Percentiles rank a stretch among this genome's conserved stretches.
Conservation (phyloP, 2,797 vertebrate genomes). For the Pogoniulus pusillus region DNA sequence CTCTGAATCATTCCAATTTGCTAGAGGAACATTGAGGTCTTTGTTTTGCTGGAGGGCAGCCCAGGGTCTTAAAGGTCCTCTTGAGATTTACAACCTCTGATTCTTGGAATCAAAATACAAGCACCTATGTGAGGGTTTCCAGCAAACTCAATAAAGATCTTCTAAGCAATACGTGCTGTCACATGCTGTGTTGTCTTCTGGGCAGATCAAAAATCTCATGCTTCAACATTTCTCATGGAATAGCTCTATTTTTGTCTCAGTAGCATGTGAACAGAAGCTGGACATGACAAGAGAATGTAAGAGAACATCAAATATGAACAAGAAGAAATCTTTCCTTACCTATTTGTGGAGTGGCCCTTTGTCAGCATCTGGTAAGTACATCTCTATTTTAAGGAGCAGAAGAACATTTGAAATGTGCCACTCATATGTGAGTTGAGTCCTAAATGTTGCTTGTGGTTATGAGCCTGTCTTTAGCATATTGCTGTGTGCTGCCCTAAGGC, state of each 20-base stretch:
- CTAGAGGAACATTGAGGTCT: background rate
- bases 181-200: conserved; percentile 36
- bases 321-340: conserved; percentile 10
- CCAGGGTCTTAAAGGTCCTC: background rate
- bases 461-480: conserved; percentile 5
- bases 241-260: conserved; percentile 50
- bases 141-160: background rate
- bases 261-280: conserved; percentile 19
- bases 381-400: conserved; percentile 31
- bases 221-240: conserved; percentile 21
- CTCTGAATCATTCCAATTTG: conserved; percentile 11
- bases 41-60: conserved; percentile 16
- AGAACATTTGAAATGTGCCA: conserved; percentile 43
- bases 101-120: conserved; percentile 14
- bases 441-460: conserved; percentile 13
- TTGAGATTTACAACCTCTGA: conserved; percentile 41
- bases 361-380: background rate
- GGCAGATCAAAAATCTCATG: conserved; percentile 23
- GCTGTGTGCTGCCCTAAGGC: background rate
- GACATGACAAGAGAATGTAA: conserved; percentile 40
- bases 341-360: conserved; percentile 14
- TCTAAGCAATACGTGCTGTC: conserved; percentile 27
- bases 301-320: conserved; percentile 8
- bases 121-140: conserved; percentile 9
- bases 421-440: conserved; percentile 24